Evolutionary conservation across 2,113 vertebrate species (phyloP), one percentile per base, ranked within the genome.

Genomic region (Neopipo cinnamomea): DNA sequence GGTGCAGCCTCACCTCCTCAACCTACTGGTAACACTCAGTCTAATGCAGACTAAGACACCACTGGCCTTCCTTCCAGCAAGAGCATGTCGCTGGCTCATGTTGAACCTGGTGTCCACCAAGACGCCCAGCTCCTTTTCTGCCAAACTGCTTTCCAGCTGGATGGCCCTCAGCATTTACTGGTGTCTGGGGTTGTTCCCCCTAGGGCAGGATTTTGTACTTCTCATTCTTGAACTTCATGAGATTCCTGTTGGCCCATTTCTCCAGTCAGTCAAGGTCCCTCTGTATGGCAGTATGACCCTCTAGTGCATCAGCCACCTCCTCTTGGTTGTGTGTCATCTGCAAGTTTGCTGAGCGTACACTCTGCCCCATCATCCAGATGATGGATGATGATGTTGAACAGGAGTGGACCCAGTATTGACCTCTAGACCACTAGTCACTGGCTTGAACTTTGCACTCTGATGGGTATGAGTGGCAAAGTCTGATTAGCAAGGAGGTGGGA

Each of bases 371-470:
- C 55, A 55, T 13, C 17, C 62, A 24, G 20, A 5, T 55, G 24
- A 12, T 14, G 47, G 55, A 12, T 55, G 41, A 35, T 7, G 21
- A 7, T 41, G 30, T 5, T 49, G 62, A 42, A 22, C 25, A 42
- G 25, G 9, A 19, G n/a, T 49, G 55, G 35, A 42, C 14, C 44
- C 61, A 11, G 15, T 30, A 17, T 24, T 82, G 52, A 20, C 24
- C 15, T 31, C 47, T 75, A 77, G 20, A 30, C 15, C 0, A 0
- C 8, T 63, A 12, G 44, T 25, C 61, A 23, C 28, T 65, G 52
- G 31, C 53, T 55, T 63, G 4, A 9, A 16, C 47, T 63, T 87
- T 41, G 27, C 0, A 0, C 27, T 1, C 4, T 47, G 39, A 42
- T 28, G 18, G 8, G 11, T n/a, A 4, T 18, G 35, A 63, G 22